Conservation (phyloP, 1,140 invertebrate genomes). For the Panulirus ornatus region DNA sequence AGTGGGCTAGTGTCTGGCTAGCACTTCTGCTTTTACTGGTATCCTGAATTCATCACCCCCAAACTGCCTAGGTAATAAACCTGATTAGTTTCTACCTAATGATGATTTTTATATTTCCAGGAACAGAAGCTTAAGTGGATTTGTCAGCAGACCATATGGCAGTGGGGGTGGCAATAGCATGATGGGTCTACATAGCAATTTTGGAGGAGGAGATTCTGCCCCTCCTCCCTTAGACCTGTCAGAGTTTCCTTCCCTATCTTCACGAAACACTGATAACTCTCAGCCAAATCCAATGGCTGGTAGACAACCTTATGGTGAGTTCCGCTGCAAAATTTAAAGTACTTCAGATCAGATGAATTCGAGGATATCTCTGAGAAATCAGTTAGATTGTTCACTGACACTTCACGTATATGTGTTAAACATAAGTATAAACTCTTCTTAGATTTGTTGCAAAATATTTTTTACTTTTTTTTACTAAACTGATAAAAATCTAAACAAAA, state of each 20-base stretch:
- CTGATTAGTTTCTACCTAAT: background rate
- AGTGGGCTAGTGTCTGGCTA: no score
- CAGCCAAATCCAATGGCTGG: slow-evolving; percentile 69
- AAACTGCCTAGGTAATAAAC: background rate
- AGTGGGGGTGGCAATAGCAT: slow-evolving; percentile 68
- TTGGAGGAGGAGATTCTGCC: slow-evolving; percentile 69
- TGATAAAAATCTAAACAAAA: no score
- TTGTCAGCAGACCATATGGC: slow-evolving; percentile 57
- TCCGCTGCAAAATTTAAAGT: no score
- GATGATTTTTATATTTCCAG: slow-evolving; percentile 28
- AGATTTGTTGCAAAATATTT: no score
- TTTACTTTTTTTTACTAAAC: background rate
- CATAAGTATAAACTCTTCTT: no score
- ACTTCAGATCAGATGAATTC: no score
- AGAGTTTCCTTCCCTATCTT: slow-evolving; percentile 77
- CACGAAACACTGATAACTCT: slow-evolving; percentile 62
- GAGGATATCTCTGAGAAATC: no score
- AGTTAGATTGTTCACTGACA: no score
- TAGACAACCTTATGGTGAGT: slow-evolving; percentile 69
- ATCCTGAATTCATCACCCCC: no score
- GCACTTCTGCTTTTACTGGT: no score
- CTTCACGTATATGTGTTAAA: no score
- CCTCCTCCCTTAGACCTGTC: slow-evolving; percentile 77
- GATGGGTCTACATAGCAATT: slow-evolving; percentile 68
- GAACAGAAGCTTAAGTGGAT: slow-evolving; percentile 42